These are phyloP conservation scores for Leistus spinibarbis DNA, from an alignment of 2,888 invertebrate species.

Conservation along the genomic window DNA sequence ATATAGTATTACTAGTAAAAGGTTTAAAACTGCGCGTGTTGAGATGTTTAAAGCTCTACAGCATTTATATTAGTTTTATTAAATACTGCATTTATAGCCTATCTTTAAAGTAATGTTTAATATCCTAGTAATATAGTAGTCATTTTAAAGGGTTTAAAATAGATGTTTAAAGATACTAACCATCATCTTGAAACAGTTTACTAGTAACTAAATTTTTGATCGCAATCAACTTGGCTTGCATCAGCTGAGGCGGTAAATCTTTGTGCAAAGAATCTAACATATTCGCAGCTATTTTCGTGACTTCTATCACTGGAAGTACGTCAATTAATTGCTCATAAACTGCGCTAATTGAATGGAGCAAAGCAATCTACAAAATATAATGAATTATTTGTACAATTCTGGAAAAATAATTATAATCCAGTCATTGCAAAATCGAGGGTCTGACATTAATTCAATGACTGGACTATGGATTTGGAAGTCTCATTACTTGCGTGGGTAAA, in stretches of 20 bases:
- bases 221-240: slow-evolving; percentile 81
- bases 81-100: neutral
- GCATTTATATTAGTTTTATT: neutral
- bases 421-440: neutral
- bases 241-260: slow-evolving; percentile 71
- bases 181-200: slow-evolving; percentile 74
- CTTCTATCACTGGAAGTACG: slow-evolving; percentile 75
- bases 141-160: slow-evolving; percentile 1
- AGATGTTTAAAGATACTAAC: slow-evolving; percentile 48
- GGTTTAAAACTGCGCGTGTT: too few species aligned
- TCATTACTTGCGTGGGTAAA: slow-evolving; percentile 72
- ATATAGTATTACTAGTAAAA: too few species aligned
- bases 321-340: slow-evolving; percentile 82
- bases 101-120: slow-evolving; percentile 7
- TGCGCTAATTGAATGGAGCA: slow-evolving; percentile 81
- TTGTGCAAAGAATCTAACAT: slow-evolving; percentile 78
- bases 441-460: neutral
- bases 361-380: slow-evolving; percentile 66
- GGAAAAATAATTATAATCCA: neutral
- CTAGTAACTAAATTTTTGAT: slow-evolving; percentile 81
- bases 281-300: slow-evolving; percentile 78
- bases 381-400: slow-evolving; percentile 17
- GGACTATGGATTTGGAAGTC: too few species aligned
- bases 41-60: too few species aligned
- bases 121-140: neutral